Conservation (phyloP, 2,797 vertebrate genomes). For the Carapus acus region DNA sequence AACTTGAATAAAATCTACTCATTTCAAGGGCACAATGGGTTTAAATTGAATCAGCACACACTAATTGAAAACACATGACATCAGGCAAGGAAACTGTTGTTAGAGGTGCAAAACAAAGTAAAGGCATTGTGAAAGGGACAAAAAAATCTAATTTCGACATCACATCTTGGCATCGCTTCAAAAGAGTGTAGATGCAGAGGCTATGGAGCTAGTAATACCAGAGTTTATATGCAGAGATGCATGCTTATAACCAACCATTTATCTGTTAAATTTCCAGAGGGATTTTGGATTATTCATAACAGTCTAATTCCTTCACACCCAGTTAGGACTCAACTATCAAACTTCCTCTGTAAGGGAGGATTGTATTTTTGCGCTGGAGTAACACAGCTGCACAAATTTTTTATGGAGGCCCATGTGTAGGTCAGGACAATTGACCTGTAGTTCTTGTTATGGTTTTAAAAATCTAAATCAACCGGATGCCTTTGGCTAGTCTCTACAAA, state of each 20-base stretch:
- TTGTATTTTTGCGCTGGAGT: slow-evolving; percentile 61
- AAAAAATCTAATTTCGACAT: slow-evolving; percentile 54
- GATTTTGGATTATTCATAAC: slow-evolving; percentile 71
- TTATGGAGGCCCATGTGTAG: slow-evolving; percentile 56
- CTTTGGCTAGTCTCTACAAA: slow-evolving; percentile 66
- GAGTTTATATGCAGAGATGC: slow-evolving; percentile 65
- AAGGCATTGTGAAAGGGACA: slow-evolving; percentile 35
- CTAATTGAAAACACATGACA: slow-evolving; percentile 56
- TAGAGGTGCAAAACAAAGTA: slow-evolving; percentile 49
- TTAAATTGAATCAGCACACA: slow-evolving; percentile 48
- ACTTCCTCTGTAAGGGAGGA: slow-evolving; percentile 61
- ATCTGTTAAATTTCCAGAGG: slow-evolving; percentile 74
- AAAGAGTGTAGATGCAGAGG: slow-evolving; percentile 44
- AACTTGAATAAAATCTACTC: slow-evolving; percentile 23
- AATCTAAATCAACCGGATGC: slow-evolving; percentile 58
- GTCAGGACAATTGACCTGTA: slow-evolving; percentile 64
- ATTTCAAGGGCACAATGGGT: slow-evolving; percentile 23
- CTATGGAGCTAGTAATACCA: slow-evolving; percentile 61
- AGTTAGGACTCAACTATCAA: slow-evolving; percentile 65
- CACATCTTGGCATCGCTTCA: slow-evolving; percentile 26
- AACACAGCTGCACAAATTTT: slow-evolving; percentile 53
- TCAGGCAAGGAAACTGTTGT: slow-evolving; percentile 27
- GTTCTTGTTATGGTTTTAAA: slow-evolving; percentile 62
- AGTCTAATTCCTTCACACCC: slow-evolving; percentile 71
- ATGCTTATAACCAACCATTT: slow-evolving; percentile 71